phyloP scores from a whole-genome alignment of 2,113 vertebrate species.

The Malurus alboscapulatus region DNA sequence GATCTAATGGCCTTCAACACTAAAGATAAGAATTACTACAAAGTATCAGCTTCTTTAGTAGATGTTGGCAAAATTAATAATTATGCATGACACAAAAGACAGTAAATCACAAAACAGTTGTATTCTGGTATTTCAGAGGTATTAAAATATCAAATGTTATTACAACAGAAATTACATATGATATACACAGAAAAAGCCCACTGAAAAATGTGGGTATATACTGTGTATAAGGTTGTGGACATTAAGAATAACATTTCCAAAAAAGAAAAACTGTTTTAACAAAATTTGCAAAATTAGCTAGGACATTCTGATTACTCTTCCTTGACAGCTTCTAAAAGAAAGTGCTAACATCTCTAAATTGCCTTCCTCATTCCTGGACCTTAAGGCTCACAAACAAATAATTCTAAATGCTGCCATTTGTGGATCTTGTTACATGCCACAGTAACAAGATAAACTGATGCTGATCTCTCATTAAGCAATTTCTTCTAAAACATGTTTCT shows the following conservation, averaged over 20 bases:
- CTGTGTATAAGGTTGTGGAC: rapidly evolving
- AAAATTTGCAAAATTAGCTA: background rate
- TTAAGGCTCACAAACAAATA: background rate
- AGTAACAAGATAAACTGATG: background rate
- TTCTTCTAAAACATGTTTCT: background rate
- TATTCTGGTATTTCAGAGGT: background rate
- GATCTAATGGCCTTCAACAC: background rate
- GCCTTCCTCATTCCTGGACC: background rate
- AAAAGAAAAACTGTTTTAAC: background rate
- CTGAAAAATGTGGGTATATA: background rate
- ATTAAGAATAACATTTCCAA: background rate
- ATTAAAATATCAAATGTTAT: background rate
- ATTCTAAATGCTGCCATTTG: background rate
- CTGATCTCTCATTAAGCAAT: background rate
- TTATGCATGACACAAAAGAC: rapidly evolving
- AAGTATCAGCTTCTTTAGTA: background rate
- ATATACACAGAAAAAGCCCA: background rate
- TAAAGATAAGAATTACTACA: background rate
- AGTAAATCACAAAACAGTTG: background rate
- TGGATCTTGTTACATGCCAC: background rate
- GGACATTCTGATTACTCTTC: background rate
- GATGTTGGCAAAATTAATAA: background rate
- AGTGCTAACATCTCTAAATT: background rate
- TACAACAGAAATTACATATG: background rate
- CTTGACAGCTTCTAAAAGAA: background rate